Base-by-base conservation (phyloP, 1,140 invertebrate genomes). In the Saccostrea glomerata region DNA sequence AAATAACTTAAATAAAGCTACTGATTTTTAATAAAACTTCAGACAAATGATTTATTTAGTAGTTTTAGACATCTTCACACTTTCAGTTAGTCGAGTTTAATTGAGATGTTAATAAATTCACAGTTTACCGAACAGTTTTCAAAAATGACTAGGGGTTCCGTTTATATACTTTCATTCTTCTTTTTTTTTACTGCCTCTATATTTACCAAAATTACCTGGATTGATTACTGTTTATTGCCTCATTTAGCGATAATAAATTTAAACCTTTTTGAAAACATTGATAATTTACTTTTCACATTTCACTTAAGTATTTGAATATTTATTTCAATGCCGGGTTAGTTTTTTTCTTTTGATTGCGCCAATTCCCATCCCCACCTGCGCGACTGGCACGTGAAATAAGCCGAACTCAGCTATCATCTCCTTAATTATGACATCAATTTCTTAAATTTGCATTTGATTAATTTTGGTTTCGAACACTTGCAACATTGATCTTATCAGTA, bases 401-500 rank as follows among this genome's bases (percentile, higher is more conserved):
- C 70, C 70, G 2, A 77, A 36, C 70, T 36, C 11, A 15, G 70
- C 70, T 77, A 77, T 77, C 70, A 77, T 77, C 30, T 17, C 70
- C 47, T 56, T 84, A 84, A 84, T 84, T 84, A 84, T 84, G 82
- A 55, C 82, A 84, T 84, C 82, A 84, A 84, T 84, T 84, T 77
- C 70, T 77, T 84, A 84, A 84, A 84, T 54, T 84, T 84, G 82
- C 82, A 56, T 84, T 84, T 84, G 82, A 84, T 84, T 84, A 84
- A 84, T 84, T 84, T 84, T 23, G 47, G 55, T 84, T 56, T 84
- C 82, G 55, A 56, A 84, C 82, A 54, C 40, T 55, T 54, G 82
- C 47, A 55, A 23, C 82, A 23, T 36, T 54, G 55, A 56, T 55
- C 55, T 54, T 56, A 55, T 55, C 55, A 54, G 82, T 15, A 15